phyloP scores from a whole-genome alignment of 2,888 invertebrate genomes.

The Piscicola geometra region DNA sequence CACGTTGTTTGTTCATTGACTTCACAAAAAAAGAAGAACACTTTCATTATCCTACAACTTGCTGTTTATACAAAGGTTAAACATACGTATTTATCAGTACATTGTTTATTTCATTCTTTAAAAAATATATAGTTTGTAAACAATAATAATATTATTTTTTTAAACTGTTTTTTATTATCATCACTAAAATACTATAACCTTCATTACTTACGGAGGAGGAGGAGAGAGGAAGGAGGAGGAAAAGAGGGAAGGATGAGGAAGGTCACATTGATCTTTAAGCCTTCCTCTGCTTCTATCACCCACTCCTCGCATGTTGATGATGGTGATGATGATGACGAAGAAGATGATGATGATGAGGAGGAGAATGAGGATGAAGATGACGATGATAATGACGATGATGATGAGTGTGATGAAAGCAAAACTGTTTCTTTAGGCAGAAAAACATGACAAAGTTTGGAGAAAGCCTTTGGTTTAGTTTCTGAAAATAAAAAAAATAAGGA shows the following conservation, averaged over 20 bases:
- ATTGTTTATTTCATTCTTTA: no score
- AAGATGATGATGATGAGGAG: no score
- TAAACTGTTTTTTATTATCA: background rate
- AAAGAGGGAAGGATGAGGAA: background rate
- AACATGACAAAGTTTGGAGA: background rate
- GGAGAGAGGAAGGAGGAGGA: background rate
- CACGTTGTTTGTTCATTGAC: background rate
- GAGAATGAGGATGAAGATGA: background rate
- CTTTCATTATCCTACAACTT: no score
- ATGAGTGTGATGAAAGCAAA: background rate
- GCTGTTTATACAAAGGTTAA: no score
- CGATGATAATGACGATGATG: background rate
- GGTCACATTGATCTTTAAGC: conserved; percentile 1
- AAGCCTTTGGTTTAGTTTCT: background rate
- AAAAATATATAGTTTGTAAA: no score
- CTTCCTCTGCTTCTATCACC: conserved; percentile 1
- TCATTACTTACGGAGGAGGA: background rate
- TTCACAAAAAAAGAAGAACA: no score
- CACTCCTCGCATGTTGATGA: background rate
- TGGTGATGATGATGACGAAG: no score
- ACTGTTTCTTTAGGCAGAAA: background rate
- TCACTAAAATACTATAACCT: background rate
- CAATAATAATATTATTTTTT: no score
- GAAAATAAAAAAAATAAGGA: background rate
- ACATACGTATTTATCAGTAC: no score